Conservation (phyloP, 2,888 invertebrate genomes). For the Gryllus longicercus region DNA sequence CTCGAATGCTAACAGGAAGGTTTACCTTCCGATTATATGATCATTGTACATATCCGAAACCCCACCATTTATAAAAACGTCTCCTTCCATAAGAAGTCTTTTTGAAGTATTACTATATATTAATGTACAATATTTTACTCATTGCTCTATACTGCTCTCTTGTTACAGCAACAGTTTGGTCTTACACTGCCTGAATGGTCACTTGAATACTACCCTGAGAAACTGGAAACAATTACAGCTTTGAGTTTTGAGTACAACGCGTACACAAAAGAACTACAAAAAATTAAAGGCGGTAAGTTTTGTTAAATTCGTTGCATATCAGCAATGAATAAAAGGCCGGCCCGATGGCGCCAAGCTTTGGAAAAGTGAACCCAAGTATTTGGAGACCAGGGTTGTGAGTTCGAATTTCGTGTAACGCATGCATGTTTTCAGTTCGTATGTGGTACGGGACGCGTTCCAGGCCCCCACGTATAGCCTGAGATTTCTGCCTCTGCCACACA, state of each 20-base stretch:
- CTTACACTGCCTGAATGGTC: constrained; percentile 62
- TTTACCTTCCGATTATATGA: too few relatives aligned
- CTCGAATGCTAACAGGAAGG: too few relatives aligned
- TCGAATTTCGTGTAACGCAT: background rate
- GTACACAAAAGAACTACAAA: constrained; percentile 57
- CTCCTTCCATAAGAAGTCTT: too few relatives aligned
- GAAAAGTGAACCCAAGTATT: background rate
- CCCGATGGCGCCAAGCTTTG: background rate
- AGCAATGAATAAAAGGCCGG: background rate
- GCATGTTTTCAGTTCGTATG: background rate
- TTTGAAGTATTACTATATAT: too few relatives aligned
- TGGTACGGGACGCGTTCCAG: too few relatives aligned
- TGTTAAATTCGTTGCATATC: too few relatives aligned
- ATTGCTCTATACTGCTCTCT: background rate
- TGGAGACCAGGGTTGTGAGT: background rate
- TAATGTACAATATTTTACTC: too few relatives aligned
- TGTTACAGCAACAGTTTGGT: constrained; percentile 53
- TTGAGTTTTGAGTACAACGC: constrained; percentile 58
- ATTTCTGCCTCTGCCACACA: too few relatives aligned
- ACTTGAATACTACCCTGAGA: constrained; percentile 56
- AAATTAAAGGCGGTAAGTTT: constrained; percentile 55
- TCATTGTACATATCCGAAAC: too few relatives aligned
- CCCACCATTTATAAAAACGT: too few relatives aligned
- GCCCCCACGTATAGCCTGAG: too few relatives aligned
- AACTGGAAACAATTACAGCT: constrained; percentile 53